Conservation (phyloP, 2,113 vertebrate species). For the Platichthys flesus region DNA sequence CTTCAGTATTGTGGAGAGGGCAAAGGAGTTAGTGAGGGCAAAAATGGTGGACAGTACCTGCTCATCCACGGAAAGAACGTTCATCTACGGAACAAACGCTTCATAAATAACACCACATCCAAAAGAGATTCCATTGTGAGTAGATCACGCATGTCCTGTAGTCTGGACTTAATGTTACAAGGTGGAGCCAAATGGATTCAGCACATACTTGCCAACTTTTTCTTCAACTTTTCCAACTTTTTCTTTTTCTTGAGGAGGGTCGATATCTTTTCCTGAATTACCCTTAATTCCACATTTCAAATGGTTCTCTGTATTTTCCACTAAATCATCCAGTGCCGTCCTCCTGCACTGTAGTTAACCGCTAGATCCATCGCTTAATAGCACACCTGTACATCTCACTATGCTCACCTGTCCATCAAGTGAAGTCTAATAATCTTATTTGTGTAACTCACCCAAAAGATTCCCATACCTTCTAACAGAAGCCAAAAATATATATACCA, state of each 20-base stretch:
- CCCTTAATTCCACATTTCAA: conserved; percentile 56
- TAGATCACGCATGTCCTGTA: conserved; percentile 12
- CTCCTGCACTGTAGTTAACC: conserved; percentile 28
- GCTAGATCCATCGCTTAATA: conserved; percentile 40
- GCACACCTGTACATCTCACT: conserved; percentile 62
- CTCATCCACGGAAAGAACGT: conserved; percentile 27
- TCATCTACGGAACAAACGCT: conserved; percentile 4
- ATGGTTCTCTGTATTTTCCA: conserved; percentile 60
- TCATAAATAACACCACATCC: conserved; percentile 35
- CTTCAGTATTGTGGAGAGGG: conserved; percentile 38
- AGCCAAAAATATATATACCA: conserved; percentile 61
- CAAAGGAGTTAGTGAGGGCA: conserved; percentile 47
- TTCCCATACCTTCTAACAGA: conserved; percentile 57
- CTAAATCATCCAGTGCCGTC: conserved; percentile 43
- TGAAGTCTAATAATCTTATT: conserved; percentile 70
- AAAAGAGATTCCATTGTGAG: conserved; percentile 38
- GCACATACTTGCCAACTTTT: conserved; percentile 9
- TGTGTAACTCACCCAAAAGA: conserved; percentile 63
- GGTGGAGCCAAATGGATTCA: neutral
- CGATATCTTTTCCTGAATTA: conserved; percentile 46
- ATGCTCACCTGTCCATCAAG: conserved; percentile 70
- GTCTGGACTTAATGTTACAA: conserved; percentile 30
- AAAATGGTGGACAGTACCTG: conserved; percentile 48
- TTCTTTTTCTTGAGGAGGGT: conserved; percentile 10
- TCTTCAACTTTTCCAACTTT: conserved; percentile 22